Evolutionary conservation across 2,113 vertebrate species (phyloP).

Genomic region (Oxyruncus cristatus): DNA sequence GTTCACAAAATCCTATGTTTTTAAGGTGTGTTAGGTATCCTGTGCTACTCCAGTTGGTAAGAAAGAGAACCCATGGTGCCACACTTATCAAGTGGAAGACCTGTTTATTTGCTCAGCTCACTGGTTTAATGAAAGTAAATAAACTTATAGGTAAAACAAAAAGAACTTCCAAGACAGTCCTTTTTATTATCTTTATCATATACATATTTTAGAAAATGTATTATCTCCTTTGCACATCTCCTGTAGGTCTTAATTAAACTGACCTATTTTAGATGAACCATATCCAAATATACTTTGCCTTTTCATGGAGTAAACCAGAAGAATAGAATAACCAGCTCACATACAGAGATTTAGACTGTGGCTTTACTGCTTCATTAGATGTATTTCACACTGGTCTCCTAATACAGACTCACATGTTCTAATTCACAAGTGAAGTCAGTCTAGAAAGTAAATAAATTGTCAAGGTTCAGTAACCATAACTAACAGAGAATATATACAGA

Average conservation of each 20-base stretch:
- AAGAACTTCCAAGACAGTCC: not conserved
- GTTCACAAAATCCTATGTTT: not conserved
- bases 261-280: not conserved
- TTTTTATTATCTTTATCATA: not conserved
- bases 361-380: not conserved
- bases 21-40: not conserved
- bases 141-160: not conserved
- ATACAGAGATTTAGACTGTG: not conserved
- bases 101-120: not conserved
- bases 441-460: not conserved
- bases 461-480: not conserved
- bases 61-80: not conserved
- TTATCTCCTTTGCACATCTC: not conserved
- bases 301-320: not conserved
- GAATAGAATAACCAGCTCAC: not conserved
- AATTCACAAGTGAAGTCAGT: not conserved
- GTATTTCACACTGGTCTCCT: not conserved
- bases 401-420: not conserved
- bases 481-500: not conserved
- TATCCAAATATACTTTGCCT: not conserved
- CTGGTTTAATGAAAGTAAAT: not conserved
- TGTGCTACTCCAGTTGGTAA: not conserved
- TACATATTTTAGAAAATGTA: not conserved
- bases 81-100: not conserved
- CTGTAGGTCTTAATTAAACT: not conserved